phyloP scores from a whole-genome alignment of 2,888 invertebrate genomes.

The Melieria crassipennis region DNA sequence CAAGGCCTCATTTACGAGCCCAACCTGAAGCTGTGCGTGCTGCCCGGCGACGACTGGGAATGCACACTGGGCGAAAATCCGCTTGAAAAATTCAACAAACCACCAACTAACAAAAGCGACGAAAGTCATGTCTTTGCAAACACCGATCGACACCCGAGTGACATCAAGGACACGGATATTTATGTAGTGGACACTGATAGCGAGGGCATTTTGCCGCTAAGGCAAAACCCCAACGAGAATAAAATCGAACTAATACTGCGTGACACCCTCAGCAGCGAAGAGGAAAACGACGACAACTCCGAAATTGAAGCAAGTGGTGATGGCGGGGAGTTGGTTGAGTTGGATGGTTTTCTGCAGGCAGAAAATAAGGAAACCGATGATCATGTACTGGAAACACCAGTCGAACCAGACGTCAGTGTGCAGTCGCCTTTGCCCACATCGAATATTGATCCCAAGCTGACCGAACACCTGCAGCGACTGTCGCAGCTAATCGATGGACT shows the following conservation, averaged over 20 bases:
- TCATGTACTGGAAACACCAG: conserved; percentile 21
- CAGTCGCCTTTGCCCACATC: conserved; percentile 24
- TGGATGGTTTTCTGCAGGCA: conserved; percentile 47
- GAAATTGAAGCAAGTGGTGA: conserved; percentile 46
- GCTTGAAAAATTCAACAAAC: neutral
- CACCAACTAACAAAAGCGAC: neutral
- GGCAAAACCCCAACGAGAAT: conserved; percentile 43
- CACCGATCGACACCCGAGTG: neutral
- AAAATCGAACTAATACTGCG: conserved; percentile 51
- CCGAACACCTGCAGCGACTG: conserved; percentile 62
- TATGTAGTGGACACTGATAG: conserved; percentile 44
- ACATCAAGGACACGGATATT: conserved; percentile 44
- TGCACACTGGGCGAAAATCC: conserved; percentile 53
- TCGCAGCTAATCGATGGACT: conserved; percentile 64
- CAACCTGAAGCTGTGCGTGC: conserved; percentile 60
- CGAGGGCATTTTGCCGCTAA: neutral
- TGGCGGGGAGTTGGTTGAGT: conserved; percentile 50
- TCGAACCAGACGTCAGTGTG: conserved; percentile 31
- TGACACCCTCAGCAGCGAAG: conserved; percentile 48
- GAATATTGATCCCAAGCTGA: conserved; percentile 59
- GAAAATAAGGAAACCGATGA: conserved; percentile 50
- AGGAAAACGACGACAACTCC: conserved; percentile 42
- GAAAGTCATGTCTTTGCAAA: neutral
- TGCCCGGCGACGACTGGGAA: conserved; percentile 66
- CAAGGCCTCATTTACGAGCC: conserved; percentile 63